These are phyloP conservation scores for Callimorpha dominula DNA, from an alignment of 2,888 invertebrate species.

Conservation along the genomic window DNA sequence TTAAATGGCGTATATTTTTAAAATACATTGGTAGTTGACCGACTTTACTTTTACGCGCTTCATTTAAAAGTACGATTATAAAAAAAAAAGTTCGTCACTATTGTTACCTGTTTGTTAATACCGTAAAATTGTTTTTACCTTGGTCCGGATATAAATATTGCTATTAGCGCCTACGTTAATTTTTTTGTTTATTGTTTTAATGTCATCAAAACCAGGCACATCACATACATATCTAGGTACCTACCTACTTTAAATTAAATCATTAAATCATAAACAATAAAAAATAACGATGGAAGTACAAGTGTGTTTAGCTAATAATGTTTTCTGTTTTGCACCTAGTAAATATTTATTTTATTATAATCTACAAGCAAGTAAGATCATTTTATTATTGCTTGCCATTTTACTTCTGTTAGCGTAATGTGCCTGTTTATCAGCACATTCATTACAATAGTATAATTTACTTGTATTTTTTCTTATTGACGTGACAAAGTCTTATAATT, in stretches of 20 bases:
- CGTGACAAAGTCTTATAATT: too few species aligned
- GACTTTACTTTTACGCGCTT: background rate
- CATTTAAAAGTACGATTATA: background rate
- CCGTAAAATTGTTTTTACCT: background rate
- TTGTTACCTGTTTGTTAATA: background rate
- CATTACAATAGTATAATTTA: too few species aligned
- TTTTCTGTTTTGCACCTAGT: too few species aligned
- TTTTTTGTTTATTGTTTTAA: background rate
- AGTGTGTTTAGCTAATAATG: too few species aligned
- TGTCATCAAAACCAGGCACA: background rate
- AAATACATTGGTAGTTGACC: background rate
- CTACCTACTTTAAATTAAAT: background rate
- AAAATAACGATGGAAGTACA: background rate
- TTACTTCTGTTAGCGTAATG: too few species aligned
- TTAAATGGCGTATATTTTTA: slow-evolving; percentile 2
- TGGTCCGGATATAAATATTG: background rate
- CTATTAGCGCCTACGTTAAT: background rate
- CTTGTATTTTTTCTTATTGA: too few species aligned
- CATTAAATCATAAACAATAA: background rate
- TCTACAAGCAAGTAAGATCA: too few species aligned
- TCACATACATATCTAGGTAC: background rate
- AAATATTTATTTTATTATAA: too few species aligned
- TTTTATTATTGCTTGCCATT: too few species aligned
- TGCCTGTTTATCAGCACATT: too few species aligned
- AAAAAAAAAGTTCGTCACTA: background rate